A percentile compares a stretch with the other conserved stretches of the same genome.
Evolutionary conservation across 2,888 invertebrate species (phyloP).

Genomic region (Sesia bembeciformis): DNA sequence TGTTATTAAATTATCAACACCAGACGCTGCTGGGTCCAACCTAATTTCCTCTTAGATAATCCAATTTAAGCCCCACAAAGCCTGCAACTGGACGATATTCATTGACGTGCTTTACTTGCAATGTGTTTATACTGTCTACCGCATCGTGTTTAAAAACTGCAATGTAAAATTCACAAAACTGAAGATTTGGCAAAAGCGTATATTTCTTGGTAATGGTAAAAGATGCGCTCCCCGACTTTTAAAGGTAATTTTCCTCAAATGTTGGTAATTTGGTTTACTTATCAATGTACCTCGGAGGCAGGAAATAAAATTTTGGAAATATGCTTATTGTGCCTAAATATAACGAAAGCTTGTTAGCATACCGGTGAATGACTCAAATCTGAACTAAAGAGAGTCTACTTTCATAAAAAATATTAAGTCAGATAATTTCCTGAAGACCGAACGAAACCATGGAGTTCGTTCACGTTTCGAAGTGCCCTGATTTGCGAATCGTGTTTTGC

Average conservation of each 20-base stretch:
- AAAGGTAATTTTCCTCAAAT: constrained; percentile 7
- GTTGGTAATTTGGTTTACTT: constrained; percentile 16
- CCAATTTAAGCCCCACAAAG: not conserved
- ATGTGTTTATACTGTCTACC: not conserved
- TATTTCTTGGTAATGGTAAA: not conserved
- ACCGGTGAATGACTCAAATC: no score
- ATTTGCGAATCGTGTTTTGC: no score
- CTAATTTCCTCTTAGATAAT: not conserved
- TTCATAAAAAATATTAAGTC: no score
- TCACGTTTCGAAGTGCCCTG: no score
- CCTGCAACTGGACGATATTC: not conserved
- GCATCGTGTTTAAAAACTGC: not conserved
- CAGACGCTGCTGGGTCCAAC: constrained; percentile 4
- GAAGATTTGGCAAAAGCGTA: not conserved
- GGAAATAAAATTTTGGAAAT: no score
- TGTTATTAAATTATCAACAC: constrained; percentile 15
- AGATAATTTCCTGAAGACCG: no score
- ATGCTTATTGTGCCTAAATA: no score
- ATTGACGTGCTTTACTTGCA: not conserved
- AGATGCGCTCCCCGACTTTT: not conserved
- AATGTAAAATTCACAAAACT: not conserved
- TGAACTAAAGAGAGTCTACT: no score
- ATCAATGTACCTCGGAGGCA: constrained; percentile 7
- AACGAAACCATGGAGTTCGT: no score
- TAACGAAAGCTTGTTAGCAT: no score